phyloP scores from a whole-genome alignment of 2,888 invertebrate genomes.

The Smittia sp. region DNA sequence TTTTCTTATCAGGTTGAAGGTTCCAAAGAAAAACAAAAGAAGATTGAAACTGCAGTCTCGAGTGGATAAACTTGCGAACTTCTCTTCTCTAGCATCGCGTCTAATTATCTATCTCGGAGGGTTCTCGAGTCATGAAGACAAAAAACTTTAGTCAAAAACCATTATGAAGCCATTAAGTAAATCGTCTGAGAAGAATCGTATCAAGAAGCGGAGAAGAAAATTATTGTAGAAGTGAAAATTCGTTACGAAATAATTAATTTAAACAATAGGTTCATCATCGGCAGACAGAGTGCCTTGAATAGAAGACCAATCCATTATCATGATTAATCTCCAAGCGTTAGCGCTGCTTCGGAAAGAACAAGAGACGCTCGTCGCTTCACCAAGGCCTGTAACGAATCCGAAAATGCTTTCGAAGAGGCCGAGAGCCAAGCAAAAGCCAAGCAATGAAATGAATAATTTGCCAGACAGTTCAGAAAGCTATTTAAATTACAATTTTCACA shows the following conservation, averaged over 20 bases:
- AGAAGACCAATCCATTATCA: constrained; percentile 39
- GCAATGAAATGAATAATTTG: constrained; percentile 8
- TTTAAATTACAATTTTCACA: constrained; percentile 36
- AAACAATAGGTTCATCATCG: constrained; percentile 37
- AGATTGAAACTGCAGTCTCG: neutral
- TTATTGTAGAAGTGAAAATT: constrained; percentile 28
- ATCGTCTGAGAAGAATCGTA: constrained; percentile 8
- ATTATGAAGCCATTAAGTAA: constrained; percentile 38
- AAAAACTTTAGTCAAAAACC: constrained; percentile 6
- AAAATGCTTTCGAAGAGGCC: constrained; percentile 4
- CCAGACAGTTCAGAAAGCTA: constrained; percentile 30
- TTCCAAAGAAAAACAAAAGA: neutral
- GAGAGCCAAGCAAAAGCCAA: neutral
- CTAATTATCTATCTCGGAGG: constrained; percentile 1
- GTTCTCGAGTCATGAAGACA: neutral
- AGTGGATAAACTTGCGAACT: neutral
- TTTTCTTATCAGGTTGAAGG: neutral
- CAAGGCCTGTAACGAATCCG: neutral
- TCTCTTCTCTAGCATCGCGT: neutral
- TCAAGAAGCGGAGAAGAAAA: constrained; percentile 7
- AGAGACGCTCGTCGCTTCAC: neutral
- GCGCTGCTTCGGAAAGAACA: neutral
- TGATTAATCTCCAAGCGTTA: constrained; percentile 24
- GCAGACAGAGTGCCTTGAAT: constrained; percentile 16
- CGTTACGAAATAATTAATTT: constrained; percentile 40